Evolutionary conservation across 1,140 invertebrate species (phyloP).

Genomic region (Calephelis nemesis): DNA sequence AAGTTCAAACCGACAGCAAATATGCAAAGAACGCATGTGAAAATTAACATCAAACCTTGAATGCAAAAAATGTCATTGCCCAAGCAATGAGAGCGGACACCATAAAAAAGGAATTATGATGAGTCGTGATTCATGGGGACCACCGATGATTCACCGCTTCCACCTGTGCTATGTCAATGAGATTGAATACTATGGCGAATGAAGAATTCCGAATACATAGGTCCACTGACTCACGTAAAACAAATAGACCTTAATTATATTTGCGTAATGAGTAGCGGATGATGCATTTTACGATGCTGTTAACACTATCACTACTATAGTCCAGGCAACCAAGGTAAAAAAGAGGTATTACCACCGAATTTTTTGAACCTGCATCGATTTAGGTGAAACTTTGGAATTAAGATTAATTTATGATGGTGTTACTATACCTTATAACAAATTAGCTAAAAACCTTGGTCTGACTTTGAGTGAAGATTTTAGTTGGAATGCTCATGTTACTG

Average conservation of each 20-base stretch:
- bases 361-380: too few species aligned
- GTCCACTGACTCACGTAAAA: background rate
- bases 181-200: constrained; percentile 14
- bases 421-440: too few species aligned
- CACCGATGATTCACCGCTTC: constrained; percentile 44
- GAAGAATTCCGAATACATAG: constrained; percentile 10
- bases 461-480: too few species aligned
- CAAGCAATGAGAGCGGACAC: constrained; percentile 6
- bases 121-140: constrained; percentile 41
- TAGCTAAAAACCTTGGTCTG: too few species aligned
- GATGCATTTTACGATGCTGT: background rate
- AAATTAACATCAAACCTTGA: background rate
- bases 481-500: too few species aligned
- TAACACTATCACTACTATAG: too few species aligned
- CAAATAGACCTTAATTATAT: constrained; percentile 4
- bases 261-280: constrained; percentile 9
- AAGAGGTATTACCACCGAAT: too few species aligned
- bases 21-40: background rate
- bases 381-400: too few species aligned
- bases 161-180: constrained; percentile 32
- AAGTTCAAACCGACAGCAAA: background rate
- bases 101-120: constrained; percentile 25
- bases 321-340: too few species aligned
- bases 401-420: too few species aligned
- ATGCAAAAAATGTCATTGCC: constrained; percentile 1